Percentiles rank a stretch among this genome's conserved stretches.
These are phyloP conservation scores for Hystrix brachyura DNA, from an alignment of 2,113 vertebrate species.

Conservation along the genomic window DNA sequence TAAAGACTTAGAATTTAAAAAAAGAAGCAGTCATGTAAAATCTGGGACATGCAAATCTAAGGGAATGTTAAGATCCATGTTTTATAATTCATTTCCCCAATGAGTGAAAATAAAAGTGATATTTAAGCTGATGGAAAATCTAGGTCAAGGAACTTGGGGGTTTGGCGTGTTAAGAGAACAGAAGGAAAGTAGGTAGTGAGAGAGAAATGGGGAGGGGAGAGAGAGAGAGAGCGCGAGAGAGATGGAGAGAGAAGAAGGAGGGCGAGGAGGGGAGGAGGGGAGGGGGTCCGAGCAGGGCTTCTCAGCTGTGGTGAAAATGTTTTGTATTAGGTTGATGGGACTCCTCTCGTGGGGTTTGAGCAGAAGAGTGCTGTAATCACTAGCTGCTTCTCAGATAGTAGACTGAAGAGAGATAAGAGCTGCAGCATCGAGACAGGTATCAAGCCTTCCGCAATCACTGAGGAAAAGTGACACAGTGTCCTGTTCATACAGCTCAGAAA, in stretches of 20 bases:
- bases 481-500: background rate
- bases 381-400: background rate
- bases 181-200: background rate
- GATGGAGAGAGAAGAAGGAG: accelerated
- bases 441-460: background rate
- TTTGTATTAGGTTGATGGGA: background rate
- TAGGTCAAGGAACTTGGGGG: background rate
- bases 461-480: background rate
- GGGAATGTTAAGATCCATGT: background rate
- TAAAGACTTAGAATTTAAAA: background rate
- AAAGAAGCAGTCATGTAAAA: background rate
- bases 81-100: background rate
- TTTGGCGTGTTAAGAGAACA: background rate
- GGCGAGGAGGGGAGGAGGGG: background rate
- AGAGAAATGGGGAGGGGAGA: too few species aligned
- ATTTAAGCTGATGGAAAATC: background rate
- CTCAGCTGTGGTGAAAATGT: background rate
- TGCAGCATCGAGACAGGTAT: background rate
- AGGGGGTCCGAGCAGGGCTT: background rate
- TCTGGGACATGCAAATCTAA: background rate
- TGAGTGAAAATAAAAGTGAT: background rate
- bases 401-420: background rate
- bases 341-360: background rate
- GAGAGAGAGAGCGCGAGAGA: background rate
- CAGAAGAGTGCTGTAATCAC: background rate